These are phyloP conservation scores for Paracentrotus lividus DNA, from an alignment of 53 echinoderm and acorn worm species.

Conservation along the genomic window DNA sequence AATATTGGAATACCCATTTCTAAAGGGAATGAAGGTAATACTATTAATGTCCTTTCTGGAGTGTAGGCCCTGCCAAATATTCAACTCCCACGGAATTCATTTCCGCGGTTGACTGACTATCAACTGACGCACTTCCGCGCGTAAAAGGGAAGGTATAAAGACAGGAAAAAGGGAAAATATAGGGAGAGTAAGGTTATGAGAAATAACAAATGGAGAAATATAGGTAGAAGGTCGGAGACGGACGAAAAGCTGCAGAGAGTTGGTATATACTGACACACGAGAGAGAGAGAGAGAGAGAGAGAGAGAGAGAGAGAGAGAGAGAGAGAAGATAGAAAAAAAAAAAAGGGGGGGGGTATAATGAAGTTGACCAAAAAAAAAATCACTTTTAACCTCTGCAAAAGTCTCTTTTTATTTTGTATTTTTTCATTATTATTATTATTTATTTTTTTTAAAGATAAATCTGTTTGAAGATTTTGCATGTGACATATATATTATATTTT, in stretches of 20 bases:
- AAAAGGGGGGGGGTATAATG: not conserved
- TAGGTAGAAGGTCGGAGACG: not conserved
- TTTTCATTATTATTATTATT: too few relatives aligned
- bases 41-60: conserved; percentile 1
- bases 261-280: not conserved
- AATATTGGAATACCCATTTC: too few relatives aligned
- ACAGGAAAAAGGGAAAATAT: not conserved
- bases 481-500: too few relatives aligned
- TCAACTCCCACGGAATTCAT: conserved; percentile 51
- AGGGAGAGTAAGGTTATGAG: not conserved
- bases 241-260: not conserved
- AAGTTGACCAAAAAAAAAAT: too few relatives aligned
- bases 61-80: not conserved
- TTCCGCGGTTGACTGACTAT: conserved; percentile 62
- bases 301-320: not conserved
- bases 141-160: conserved; percentile 31
- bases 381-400: too few relatives aligned
- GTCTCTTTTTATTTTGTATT: too few relatives aligned
- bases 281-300: not conserved
- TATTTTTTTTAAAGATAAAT: too few relatives aligned
- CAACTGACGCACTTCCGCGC: conserved; percentile 50
- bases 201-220: not conserved
- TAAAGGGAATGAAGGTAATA: not conserved
- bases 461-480: too few relatives aligned
- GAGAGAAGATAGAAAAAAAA: not conserved